Conservation (phyloP, 1,140 invertebrate species). For the Psix sp. region DNA sequence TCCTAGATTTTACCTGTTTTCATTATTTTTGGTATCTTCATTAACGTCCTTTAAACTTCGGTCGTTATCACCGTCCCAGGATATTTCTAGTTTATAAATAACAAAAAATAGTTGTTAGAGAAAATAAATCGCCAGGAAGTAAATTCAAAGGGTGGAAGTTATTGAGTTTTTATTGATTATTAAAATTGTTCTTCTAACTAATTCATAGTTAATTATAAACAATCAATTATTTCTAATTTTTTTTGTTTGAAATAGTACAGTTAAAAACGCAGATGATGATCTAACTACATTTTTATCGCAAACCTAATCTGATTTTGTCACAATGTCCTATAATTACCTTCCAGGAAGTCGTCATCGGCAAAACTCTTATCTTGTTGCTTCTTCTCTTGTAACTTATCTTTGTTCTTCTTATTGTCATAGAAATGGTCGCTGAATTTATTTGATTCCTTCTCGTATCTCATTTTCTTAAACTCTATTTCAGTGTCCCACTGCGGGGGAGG, state of each 20-base stretch:
- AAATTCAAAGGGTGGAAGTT: no score
- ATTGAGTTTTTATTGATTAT: no score
- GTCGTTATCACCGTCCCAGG: slow-evolving; percentile 58
- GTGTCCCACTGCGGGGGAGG: slow-evolving; percentile 32
- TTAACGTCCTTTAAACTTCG: slow-evolving; percentile 61
- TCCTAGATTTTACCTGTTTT: slow-evolving; percentile 63
- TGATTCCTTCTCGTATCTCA: slow-evolving; percentile 36
- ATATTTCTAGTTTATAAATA: slow-evolving; percentile 63
- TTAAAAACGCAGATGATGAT: no score
- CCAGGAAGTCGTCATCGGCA: slow-evolving; percentile 39
- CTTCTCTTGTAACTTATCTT: slow-evolving; percentile 13
- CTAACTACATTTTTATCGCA: no score
- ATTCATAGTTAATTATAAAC: no score
- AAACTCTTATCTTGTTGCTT: slow-evolving; percentile 21
- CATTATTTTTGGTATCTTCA: slow-evolving; percentile 67
- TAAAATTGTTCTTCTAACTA: no score
- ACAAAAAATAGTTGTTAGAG: slow-evolving; percentile 43
- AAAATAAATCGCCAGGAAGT: not conserved
- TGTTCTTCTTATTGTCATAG: slow-evolving; percentile 22
- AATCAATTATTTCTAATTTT: no score
- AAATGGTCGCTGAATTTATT: not conserved
- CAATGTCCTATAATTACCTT: slow-evolving; percentile 47
- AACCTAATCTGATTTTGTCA: not conserved
- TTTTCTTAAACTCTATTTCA: slow-evolving; percentile 49
- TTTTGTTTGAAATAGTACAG: no score